Percentiles rank a stretch among this genome's conserved stretches.
phyloP scores from a whole-genome alignment of 1,140 invertebrate genomes.

The Drosophila guanche region DNA sequence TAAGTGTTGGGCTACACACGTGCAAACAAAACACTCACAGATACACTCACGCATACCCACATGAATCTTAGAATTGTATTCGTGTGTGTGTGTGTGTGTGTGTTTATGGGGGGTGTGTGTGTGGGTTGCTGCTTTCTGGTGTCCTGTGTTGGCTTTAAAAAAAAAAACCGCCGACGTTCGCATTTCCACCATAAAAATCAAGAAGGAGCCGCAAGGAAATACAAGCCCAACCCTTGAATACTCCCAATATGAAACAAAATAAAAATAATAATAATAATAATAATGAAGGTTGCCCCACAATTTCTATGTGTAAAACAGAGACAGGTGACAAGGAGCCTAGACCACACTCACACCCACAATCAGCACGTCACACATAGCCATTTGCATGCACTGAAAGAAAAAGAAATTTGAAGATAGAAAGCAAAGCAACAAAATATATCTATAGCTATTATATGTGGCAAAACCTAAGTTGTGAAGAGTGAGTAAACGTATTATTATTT shows the following conservation, averaged over 20 bases:
- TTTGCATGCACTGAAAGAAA: constrained; percentile 53
- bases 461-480: not conserved
- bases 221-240: constrained; percentile 36
- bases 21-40: constrained; percentile 51
- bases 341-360: constrained; percentile 33
- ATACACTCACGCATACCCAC: constrained; percentile 35
- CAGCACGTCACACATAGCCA: not conserved
- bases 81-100: constrained; percentile 29
- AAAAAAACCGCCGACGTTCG: constrained; percentile 76
- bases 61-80: constrained; percentile 34
- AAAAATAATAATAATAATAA: constrained; percentile 79
- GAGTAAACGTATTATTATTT: not conserved
- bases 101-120: constrained; percentile 4
- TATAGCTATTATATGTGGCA: too few species aligned
- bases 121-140: constrained; percentile 24
- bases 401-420: not conserved
- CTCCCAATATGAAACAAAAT: constrained; percentile 72
- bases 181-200: constrained; percentile 81
- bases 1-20: constrained; percentile 72
- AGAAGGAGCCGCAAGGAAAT: constrained; percentile 64
- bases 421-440: too few species aligned
- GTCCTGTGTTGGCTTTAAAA: constrained; percentile 70
- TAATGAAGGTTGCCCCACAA: constrained; percentile 60
- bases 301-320: constrained; percentile 56
- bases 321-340: constrained; percentile 70